A percentile compares a stretch with the other conserved stretches of the same genome.
Conservation (phyloP, 2,113 vertebrate genomes). For the Labeo rohita region DNA sequence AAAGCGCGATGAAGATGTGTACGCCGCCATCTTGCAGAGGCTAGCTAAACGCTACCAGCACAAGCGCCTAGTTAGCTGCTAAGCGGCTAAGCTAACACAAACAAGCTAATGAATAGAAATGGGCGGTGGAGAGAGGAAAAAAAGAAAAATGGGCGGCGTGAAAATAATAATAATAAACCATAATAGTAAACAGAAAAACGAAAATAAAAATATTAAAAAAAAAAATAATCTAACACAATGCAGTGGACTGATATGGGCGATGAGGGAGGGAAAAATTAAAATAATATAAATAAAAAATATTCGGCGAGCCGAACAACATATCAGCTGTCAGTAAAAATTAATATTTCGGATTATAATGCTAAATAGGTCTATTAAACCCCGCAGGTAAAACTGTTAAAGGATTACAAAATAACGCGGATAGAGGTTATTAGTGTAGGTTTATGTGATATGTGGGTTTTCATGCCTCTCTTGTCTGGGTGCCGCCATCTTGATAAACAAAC, state of each 20-base stretch:
- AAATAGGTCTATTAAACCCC: not conserved
- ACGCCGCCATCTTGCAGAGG: constrained; percentile 78
- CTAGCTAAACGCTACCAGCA: constrained; percentile 13
- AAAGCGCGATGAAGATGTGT: constrained; percentile 60
- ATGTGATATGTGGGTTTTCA: constrained; percentile 46
- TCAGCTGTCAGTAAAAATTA: not conserved
- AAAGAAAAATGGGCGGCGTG: not conserved
- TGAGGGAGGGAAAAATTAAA: not conserved
- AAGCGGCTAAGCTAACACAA: constrained; percentile 14
- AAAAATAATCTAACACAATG: not conserved
- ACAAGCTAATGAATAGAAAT: constrained; percentile 12
- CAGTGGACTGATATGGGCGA: not conserved
- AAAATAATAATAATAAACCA: not conserved
- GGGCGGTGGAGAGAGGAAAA: not conserved
- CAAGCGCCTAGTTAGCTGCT: not conserved
- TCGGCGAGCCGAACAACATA: not conserved
- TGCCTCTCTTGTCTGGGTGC: constrained; percentile 75
- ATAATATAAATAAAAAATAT: not conserved
- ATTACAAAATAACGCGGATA: not conserved
- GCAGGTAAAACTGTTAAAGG: not conserved
- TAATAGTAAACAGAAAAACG: not conserved
- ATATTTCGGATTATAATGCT: not conserved
- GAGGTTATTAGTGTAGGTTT: not conserved
- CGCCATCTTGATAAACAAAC: constrained; percentile 75
- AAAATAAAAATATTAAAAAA: not conserved